Evolutionary conservation across 2,113 vertebrate species (phyloP).

Genomic region (Phoxinus phoxinus): DNA sequence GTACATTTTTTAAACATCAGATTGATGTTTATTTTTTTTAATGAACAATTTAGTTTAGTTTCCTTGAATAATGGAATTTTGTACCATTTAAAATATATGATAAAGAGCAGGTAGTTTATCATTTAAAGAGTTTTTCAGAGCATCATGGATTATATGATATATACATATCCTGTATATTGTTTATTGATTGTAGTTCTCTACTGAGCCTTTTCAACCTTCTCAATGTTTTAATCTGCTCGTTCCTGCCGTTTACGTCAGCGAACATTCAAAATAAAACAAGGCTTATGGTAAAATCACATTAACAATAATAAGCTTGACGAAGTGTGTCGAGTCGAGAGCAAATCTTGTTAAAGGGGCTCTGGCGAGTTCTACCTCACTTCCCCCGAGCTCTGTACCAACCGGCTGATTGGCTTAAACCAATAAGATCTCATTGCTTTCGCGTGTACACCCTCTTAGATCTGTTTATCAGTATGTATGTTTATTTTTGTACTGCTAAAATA

Average conservation of each 20-base stretch:
- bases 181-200: neutral
- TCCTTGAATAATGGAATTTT: neutral
- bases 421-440: neutral
- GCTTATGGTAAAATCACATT: constrained; percentile 48
- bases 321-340: neutral
- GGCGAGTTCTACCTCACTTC: neutral
- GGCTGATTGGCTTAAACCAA: neutral
- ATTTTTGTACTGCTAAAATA: constrained; percentile 38
- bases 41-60: neutral
- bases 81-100: neutral
- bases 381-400: neutral
- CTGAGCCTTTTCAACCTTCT: constrained; percentile 22
- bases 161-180: neutral
- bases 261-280: constrained; percentile 45
- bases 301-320: constrained; percentile 36
- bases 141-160: neutral
- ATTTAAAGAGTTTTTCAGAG: neutral
- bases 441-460: neutral
- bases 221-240: constrained; percentile 33
- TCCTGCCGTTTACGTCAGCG: constrained; percentile 19
- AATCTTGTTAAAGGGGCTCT: constrained; percentile 39
- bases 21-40: neutral
- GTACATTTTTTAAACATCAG: constrained; percentile 8
- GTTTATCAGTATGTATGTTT: constrained; percentile 1
- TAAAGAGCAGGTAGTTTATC: neutral